Conservation (phyloP, 1,140 invertebrate genomes). For the Periplaneta americana region DNA sequence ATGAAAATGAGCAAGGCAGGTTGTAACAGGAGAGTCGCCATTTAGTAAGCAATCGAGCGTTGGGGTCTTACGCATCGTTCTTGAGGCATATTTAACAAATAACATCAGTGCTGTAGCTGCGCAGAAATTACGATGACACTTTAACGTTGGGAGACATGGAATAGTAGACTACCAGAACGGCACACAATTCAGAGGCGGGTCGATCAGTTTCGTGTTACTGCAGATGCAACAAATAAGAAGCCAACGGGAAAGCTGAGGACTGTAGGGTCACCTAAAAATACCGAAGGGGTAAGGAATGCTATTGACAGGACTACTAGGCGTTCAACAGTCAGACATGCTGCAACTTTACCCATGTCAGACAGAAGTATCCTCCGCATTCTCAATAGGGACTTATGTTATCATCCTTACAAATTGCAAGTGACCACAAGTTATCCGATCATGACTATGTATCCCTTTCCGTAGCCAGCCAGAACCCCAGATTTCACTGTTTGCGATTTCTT, state of each 20-base stretch:
- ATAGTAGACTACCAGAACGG: not conserved
- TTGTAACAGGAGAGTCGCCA: not conserved
- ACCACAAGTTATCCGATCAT: not conserved
- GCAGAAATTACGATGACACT: not conserved
- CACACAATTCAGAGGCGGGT: too few relatives aligned
- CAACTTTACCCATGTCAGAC: not conserved
- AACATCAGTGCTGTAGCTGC: not conserved
- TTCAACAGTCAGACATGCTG: not conserved
- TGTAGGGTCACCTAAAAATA: too few relatives aligned
- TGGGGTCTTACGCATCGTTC: not conserved
- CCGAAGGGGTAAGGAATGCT: not conserved
- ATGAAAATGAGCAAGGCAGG: not conserved
- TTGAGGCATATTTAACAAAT: not conserved
- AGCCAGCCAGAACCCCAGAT: too few relatives aligned
- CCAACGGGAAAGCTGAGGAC: too few relatives aligned
- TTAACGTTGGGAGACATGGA: not conserved
- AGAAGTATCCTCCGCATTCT: not conserved
- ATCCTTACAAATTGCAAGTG: not conserved
- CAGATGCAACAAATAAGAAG: not conserved
- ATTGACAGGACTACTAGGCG: not conserved
- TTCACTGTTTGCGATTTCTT: not conserved
- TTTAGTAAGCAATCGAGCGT: not conserved
- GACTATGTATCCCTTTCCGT: not conserved
- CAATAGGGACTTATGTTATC: not conserved
- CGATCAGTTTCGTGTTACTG: too few relatives aligned